Base-by-base conservation (phyloP, 2,888 invertebrate genomes). In the Hydriomena furcata region DNA sequence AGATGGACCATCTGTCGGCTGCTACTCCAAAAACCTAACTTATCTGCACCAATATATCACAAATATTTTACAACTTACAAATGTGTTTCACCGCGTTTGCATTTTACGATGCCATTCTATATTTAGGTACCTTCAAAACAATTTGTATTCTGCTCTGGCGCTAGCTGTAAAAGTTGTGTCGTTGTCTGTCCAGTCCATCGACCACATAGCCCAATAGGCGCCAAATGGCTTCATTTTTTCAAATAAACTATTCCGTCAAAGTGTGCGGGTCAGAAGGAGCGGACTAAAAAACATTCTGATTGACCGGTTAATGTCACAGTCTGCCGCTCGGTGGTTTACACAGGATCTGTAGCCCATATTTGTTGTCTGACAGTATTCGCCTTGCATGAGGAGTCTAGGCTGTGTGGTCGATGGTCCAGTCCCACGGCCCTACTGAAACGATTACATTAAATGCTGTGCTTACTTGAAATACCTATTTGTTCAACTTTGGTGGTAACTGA, bases 121-220 rank as follows among this genome's bases (percentile, higher is more conserved):
- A 36, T 45, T 41, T 45, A 20, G 31, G 41, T 51, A 51, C 41
- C 53, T 65, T 61, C 59, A 65, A 77, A 84, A 83, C 82, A 78
- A 84, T 89, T 86, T 82, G 81, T 89, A 89, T 89, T 85, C 88
- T 63, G 61, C 62, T 66, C 65, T 65, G 62, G 80, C 70, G 30
- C 36, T 47, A 66, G 74, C 63, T 69, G 82, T 89, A 87, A 87
- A 87, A 84, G 68, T 73, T 71, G 57, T 45, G 51, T 51, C 55
- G 52, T 58, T 52, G 65, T 68, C 53, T 65, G 68, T 64, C 58
- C 60, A 65, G 58, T 67, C 57, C 52, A 56, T 54, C 49, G n/a
- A n/a, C n/a, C n/a, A n/a, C n/a, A n/a, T n/a, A n/a, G n/a, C n/a
- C n/a, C n/a, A n/a, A n/a, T n/a, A n/a, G n/a, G n/a, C n/a, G n/a